Base-by-base conservation (phyloP, 2,797 vertebrate species). In the Nothura maculosa region DNA sequence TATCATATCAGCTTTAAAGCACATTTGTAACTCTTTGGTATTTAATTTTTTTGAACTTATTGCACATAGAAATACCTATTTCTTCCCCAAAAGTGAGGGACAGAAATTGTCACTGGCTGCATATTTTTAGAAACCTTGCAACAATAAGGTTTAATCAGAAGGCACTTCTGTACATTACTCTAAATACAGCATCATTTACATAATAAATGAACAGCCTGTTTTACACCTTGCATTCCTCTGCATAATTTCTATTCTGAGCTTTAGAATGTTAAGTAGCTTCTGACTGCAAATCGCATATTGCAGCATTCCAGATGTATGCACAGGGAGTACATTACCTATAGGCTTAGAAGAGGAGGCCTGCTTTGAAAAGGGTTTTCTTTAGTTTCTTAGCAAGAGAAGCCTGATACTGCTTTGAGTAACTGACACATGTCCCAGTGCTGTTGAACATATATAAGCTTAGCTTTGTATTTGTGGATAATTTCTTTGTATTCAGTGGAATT, bases 171-270 rank as follows among this genome's bases (percentile, higher is more conserved):
- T 87, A 54, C 15, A 17, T 76, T 74, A 61, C 30, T 25, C 16
- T 92, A 74, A 93, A 82, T 82, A 80, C 57, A 85, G 16, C 34
- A 64, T 61, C 13, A 78, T 95, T 94, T 94, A 55, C 67, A 73
- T 91, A 86, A 75, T 45, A 88, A 70, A 84, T 61, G 52, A 92
- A 58, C 40, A 28, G 42, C 45, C 74, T 78, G 27, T 84, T 95
- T 91, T 70, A 76, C 70, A 88, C 67, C 77, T 92, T 90, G 60
- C 4, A 12, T 83, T 91, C 87, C 60, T 76, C 60, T 84, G 74
- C 70, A 79, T 79, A 79, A 90, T 88, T 88, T 76, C 20, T 10
- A 66, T 55, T 86, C 75, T 34, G 78, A 91, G 36, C 12, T 84
- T 79, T 66, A 75, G 78, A 84, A 93, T 90, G 79, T 84, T 87